phyloP scores from a whole-genome alignment of 2,113 vertebrate genomes.

The Arenaria interpres region DNA sequence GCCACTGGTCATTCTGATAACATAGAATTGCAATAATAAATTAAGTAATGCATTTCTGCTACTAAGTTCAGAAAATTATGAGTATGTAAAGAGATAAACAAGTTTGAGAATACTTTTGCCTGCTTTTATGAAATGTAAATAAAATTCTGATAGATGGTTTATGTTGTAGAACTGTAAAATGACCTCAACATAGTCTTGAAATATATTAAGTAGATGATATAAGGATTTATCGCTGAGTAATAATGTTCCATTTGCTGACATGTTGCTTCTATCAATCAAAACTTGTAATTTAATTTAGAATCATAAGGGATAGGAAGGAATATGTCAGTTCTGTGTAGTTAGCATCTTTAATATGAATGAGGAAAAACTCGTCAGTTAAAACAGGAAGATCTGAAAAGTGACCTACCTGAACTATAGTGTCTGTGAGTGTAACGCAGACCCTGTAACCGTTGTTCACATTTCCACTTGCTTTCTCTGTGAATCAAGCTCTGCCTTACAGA shows the following conservation, averaged over 20 bases:
- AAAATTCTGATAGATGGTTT: not conserved
- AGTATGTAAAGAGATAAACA: not conserved
- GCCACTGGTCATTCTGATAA: not conserved
- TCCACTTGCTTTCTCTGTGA: not conserved
- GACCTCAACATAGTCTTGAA: not conserved
- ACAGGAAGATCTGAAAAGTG: not conserved
- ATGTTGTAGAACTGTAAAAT: not conserved
- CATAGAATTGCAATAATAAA: not conserved
- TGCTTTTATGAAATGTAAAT: not conserved
- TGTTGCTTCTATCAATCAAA: not conserved
- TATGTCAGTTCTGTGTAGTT: not conserved
- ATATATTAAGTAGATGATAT: not conserved
- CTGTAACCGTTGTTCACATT: not conserved
- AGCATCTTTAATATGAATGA: not conserved
- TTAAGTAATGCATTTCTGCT: not conserved
- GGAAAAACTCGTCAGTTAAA: not conserved
- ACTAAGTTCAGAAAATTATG: not conserved
- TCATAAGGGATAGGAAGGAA: not conserved
- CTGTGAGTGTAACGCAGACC: not conserved
- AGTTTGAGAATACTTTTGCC: not conserved
- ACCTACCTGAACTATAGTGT: not conserved
- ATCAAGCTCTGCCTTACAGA: not conserved
- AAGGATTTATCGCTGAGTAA: not conserved
- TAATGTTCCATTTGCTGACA: not conserved
- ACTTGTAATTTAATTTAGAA: constrained; percentile 7